Conservation (phyloP, 2,113 vertebrate species). For the Suncus etruscus region DNA sequence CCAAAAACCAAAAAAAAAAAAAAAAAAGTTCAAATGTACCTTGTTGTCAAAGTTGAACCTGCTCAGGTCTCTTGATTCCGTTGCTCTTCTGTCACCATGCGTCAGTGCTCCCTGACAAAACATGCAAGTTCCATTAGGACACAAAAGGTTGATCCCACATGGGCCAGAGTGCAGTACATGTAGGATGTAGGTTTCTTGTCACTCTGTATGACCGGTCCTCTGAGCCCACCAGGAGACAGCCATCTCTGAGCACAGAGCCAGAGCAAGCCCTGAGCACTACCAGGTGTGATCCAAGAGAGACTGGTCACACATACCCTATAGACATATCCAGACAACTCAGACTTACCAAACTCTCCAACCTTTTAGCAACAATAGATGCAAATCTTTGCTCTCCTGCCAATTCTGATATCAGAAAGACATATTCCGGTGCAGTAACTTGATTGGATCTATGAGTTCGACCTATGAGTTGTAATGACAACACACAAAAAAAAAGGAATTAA, state of each 20-base stretch:
- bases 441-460: slow-evolving; percentile 98
- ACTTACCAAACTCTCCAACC: slow-evolving; percentile 98
- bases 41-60: slow-evolving; percentile 99
- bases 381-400: slow-evolving; percentile 98
- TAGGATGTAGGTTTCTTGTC: too few relatives aligned
- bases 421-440: slow-evolving; percentile 98
- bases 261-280: too few relatives aligned
- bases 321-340: neutral
- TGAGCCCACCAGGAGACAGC: too few relatives aligned
- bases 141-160: neutral
- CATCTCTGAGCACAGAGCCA: too few relatives aligned
- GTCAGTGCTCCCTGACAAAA: slow-evolving; percentile 95
- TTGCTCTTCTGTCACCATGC: slow-evolving; percentile 97
- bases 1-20: too few relatives aligned
- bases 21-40: slow-evolving; percentile 82
- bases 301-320: neutral
- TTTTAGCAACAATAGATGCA: slow-evolving; percentile 98
- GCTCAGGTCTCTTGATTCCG: slow-evolving; percentile 97
- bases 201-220: too few relatives aligned
- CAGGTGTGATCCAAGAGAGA: neutral
- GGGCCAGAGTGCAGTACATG: neutral
- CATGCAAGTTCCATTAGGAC: slow-evolving; percentile 59
- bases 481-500: slow-evolving; percentile 1
- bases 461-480: slow-evolving; percentile 77
- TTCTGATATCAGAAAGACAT: slow-evolving; percentile 98